A percentile compares a stretch with the other conserved stretches of the same genome.
phyloP scores from a whole-genome alignment of 2,797 vertebrate genomes.

The Mastacembelus armatus region DNA sequence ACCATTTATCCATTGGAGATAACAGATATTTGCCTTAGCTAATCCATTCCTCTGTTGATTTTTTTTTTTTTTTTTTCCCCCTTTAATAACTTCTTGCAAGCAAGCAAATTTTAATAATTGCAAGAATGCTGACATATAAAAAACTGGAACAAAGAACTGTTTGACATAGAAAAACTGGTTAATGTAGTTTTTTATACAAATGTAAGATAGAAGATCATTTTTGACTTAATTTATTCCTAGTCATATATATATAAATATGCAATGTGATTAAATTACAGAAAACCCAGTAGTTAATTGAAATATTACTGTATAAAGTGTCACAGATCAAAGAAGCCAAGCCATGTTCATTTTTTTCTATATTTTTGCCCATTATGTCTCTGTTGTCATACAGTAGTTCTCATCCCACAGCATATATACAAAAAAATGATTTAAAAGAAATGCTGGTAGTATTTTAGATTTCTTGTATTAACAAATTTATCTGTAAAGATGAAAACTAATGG shows the following conservation, averaged over 20 bases:
- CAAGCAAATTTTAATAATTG: conserved; percentile 81
- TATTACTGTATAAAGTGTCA: not conserved
- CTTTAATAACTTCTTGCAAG: conserved; percentile 85
- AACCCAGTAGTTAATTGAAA: not conserved
- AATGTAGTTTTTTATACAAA: conserved; percentile 53
- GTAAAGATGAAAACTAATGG: too few species aligned
- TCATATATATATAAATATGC: not conserved
- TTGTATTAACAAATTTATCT: too few species aligned
- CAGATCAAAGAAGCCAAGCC: not conserved
- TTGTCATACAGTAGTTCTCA: too few species aligned
- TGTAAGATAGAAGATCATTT: conserved; percentile 22
- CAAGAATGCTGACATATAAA: conserved; percentile 85
- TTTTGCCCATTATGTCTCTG: not conserved
- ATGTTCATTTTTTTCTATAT: not conserved
- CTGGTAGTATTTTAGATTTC: too few species aligned
- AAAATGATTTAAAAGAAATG: too few species aligned
- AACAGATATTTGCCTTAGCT: conserved; percentile 86
- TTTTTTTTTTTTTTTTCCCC: conserved; percentile 75
- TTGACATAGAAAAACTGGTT: conserved; percentile 64
- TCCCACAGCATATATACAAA: too few species aligned
- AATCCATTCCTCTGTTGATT: conserved; percentile 84
- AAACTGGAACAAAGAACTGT: conserved; percentile 60
- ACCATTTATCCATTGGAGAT: conserved; percentile 86
- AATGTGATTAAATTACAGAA: not conserved
- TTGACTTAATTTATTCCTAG: conserved; percentile 24